Evolutionary conservation across 1,140 invertebrate species (phyloP).

Genomic region (Aphis craccivora): DNA sequence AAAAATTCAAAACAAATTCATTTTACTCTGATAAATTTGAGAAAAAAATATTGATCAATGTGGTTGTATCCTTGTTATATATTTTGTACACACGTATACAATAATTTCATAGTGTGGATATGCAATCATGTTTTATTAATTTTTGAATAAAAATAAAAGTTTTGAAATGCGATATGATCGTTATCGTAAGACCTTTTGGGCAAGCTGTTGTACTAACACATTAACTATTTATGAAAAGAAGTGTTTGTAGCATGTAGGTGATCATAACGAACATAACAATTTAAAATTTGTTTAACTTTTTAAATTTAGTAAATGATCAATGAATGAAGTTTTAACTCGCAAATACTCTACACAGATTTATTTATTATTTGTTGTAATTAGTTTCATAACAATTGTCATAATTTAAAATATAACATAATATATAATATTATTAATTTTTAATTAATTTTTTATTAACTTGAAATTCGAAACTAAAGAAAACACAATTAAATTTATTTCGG

Average conservation of each 20-base stretch:
- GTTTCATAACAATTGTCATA: neutral
- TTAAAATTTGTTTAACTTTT: neutral
- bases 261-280: neutral
- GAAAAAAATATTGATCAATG: neutral
- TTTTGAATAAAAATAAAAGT: neutral
- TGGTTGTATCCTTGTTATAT: neutral
- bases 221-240: neutral
- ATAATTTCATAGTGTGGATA: neutral
- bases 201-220: neutral
- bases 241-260: neutral
- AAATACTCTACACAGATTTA: neutral
- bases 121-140: neutral
- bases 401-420: neutral
- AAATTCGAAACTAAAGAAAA: too few species aligned
- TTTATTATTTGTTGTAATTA: neutral
- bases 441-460: too few species aligned
- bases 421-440: neutral
- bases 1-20: neutral
- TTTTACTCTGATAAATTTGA: neutral
- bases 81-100: neutral
- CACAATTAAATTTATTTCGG: neutral
- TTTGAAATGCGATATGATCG: neutral
- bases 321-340: neutral
- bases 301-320: neutral
- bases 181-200: neutral